phyloP scores from a whole-genome alignment of 2,113 vertebrate species.

The Gallinago jamesoni region DNA sequence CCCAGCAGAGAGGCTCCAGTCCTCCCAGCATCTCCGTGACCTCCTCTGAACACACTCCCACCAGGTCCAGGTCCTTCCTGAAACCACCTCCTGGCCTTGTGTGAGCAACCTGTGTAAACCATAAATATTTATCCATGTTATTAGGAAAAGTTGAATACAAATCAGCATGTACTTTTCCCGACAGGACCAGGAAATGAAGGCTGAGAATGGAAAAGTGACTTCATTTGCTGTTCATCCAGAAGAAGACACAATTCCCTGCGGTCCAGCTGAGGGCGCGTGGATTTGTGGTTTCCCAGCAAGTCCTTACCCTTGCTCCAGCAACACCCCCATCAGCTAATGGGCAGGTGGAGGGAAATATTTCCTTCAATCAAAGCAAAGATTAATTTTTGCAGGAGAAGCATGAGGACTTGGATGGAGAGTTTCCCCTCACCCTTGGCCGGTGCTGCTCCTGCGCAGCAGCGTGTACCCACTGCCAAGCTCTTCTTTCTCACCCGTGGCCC shows the following conservation, averaged over 20 bases:
- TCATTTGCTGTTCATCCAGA: neutral
- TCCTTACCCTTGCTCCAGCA: neutral
- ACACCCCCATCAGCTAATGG: neutral
- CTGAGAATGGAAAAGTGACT: neutral
- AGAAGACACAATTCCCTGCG: neutral
- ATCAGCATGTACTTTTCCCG: accelerated
- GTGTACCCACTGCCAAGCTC: neutral
- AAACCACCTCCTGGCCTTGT: neutral
- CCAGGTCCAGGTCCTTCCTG: too few species aligned
- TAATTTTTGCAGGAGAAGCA: neutral
- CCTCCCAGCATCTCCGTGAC: too few species aligned
- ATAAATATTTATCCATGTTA: accelerated
- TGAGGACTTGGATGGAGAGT: neutral
- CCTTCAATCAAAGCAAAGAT: neutral
- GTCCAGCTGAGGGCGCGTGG: neutral
- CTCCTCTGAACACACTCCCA: too few species aligned
- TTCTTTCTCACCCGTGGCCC: neutral
- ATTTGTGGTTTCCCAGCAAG: neutral
- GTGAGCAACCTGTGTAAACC: neutral
- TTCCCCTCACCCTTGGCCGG: neutral
- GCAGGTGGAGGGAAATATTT: neutral
- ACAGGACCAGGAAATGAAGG: neutral
- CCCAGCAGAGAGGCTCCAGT: too few species aligned
- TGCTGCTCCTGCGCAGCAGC: neutral
- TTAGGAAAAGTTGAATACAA: neutral